Evolutionary conservation across 2,113 vertebrate genomes (phyloP).

Genomic region (Limnothrissa miodon): DNA sequence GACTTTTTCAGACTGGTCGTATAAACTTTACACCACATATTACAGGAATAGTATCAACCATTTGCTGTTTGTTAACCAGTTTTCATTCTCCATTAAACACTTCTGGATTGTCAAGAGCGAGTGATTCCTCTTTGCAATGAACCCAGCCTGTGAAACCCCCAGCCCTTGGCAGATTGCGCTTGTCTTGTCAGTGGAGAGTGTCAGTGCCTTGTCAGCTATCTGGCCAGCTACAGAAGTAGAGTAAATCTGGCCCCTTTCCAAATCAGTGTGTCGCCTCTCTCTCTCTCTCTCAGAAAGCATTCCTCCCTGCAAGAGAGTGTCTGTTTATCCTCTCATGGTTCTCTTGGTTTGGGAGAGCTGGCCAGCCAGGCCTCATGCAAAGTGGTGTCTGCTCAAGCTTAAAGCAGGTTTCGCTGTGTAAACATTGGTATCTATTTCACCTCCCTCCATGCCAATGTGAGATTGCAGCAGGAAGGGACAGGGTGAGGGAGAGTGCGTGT

Average conservation of each 20-base stretch:
- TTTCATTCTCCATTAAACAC: constrained; percentile 49
- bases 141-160: too few species aligned
- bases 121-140: constrained; percentile 15
- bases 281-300: constrained; percentile 21
- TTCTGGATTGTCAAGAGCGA: constrained; percentile 34
- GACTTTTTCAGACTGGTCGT: not conserved
- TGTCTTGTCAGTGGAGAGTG: not conserved
- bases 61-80: constrained; percentile 36
- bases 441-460: not conserved
- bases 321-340: constrained; percentile 27
- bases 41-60: constrained; percentile 33
- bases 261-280: constrained; percentile 3
- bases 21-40: constrained; percentile 24
- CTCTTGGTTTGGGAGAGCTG: not conserved
- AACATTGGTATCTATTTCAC: not conserved
- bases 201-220: constrained; percentile 1
- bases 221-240: not conserved
- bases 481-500: too few species aligned
- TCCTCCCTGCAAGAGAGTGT: constrained; percentile 30
- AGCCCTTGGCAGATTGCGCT: too few species aligned
- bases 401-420: constrained; percentile 8
- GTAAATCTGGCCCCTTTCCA: constrained; percentile 17
- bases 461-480: not conserved
- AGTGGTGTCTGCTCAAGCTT: constrained; percentile 42
- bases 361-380: not conserved